phyloP scores from a whole-genome alignment of 2,888 invertebrate genomes.

The Chalcis sispes region DNA sequence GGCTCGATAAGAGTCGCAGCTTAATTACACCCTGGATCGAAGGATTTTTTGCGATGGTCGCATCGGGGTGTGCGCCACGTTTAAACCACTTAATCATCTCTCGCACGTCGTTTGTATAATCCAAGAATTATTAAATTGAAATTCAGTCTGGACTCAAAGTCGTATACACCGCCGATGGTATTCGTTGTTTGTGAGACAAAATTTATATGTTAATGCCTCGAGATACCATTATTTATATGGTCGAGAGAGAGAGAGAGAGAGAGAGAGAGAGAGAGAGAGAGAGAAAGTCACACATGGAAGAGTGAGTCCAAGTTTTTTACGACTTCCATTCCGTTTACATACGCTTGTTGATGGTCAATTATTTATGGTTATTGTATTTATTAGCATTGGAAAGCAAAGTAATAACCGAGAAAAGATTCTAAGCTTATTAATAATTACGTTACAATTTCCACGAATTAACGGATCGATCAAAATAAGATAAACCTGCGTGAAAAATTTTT shows the following conservation, averaged over 20 bases:
- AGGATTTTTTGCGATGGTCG: not conserved
- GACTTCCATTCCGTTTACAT: not conserved
- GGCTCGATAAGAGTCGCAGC: not conserved
- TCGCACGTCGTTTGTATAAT: not conserved
- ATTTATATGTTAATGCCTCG: not conserved
- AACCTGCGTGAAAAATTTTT: too few relatives aligned
- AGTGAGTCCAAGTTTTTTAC: not conserved
- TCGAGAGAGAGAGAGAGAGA: not conserved
- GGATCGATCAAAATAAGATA: too few relatives aligned
- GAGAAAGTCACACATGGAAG: not conserved
- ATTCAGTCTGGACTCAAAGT: too few relatives aligned
- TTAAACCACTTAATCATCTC: conserved; percentile 7
- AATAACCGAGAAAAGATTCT: too few relatives aligned
- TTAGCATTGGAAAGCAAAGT: too few relatives aligned
- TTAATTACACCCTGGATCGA: conserved; percentile 14
- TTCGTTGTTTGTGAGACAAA: too few relatives aligned
- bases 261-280: too few relatives aligned
- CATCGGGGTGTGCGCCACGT: not conserved
- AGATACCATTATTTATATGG: not conserved
- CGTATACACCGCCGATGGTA: too few relatives aligned
- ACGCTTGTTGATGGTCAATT: too few relatives aligned
- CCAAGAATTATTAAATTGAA: conserved; percentile 19
- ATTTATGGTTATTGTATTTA: too few relatives aligned
- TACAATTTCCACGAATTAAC: too few relatives aligned
- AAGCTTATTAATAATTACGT: too few relatives aligned